These are phyloP conservation scores for Scaeva pyrastri DNA, from an alignment of 2,888 invertebrate species.

Conservation along the genomic window DNA sequence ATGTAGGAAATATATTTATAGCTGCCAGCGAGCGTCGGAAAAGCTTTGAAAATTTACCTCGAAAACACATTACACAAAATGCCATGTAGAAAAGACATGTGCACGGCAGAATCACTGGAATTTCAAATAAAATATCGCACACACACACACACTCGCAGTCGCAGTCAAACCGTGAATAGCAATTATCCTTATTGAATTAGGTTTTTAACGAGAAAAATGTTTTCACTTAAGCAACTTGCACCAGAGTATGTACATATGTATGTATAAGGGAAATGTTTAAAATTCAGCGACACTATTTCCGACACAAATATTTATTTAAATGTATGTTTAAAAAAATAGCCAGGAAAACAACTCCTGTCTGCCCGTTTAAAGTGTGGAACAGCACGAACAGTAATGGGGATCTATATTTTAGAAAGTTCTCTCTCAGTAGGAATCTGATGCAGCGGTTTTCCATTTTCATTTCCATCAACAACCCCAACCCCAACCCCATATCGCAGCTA, in stretches of 20 bases:
- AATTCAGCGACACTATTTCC: not conserved
- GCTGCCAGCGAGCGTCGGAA: not conserved
- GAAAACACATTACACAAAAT: constrained; percentile 65
- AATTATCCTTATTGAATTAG: constrained; percentile 11
- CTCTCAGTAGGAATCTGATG: constrained; percentile 50
- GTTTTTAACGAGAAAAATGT: not conserved
- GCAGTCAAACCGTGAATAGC: constrained; percentile 17
- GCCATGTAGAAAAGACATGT: constrained; percentile 64
- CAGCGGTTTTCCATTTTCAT: constrained; percentile 43
- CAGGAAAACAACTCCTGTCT: constrained; percentile 35
- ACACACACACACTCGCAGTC: constrained; percentile 9
- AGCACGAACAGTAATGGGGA: constrained; percentile 62
- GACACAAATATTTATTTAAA: not conserved
- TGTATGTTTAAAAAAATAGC: not conserved
- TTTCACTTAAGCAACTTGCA: not conserved
- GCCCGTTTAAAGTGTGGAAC: constrained; percentile 63
- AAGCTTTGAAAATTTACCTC: constrained; percentile 62
- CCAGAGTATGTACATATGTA: too few relatives aligned
- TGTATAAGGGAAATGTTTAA: not conserved
- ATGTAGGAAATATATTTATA: not conserved
- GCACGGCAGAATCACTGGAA: constrained; percentile 53
- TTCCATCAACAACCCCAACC: too few relatives aligned
- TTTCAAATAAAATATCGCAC: constrained; percentile 32
- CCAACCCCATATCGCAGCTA: not conserved
- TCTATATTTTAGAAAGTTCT: constrained; percentile 63